A percentile compares a stretch with the other conserved stretches of the same genome.
Evolutionary conservation across 2,888 invertebrate genomes (phyloP).

Genomic region (Stenchaetothrips biformis): DNA sequence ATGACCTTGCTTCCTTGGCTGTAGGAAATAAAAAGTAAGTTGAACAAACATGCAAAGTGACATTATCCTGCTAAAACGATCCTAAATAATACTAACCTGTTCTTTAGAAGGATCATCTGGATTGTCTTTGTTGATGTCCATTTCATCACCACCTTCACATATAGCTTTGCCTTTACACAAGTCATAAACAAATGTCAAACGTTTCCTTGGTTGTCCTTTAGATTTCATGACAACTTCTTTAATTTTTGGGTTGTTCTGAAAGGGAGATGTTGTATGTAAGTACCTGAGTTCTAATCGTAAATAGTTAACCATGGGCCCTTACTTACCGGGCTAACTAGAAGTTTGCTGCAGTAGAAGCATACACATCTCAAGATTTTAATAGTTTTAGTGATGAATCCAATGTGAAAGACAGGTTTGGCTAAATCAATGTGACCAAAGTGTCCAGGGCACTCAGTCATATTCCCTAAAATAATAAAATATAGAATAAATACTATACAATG

Average conservation of each 20-base stretch:
- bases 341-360: constrained; percentile 97
- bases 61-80: background rate
- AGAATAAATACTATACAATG: background rate
- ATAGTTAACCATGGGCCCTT: constrained; percentile 38
- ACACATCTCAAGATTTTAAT: constrained; percentile 98
- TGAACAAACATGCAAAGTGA: background rate
- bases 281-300: background rate
- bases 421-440: constrained; percentile 99
- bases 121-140: constrained; percentile 77
- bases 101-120: constrained; percentile 41
- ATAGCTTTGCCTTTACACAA: constrained; percentile 96
- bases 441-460: constrained; percentile 98
- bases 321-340: constrained; percentile 90
- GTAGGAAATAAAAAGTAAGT: constrained; percentile 30
- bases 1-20: constrained; percentile 63
- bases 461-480: constrained; percentile 52
- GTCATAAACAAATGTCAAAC: constrained; percentile 93
- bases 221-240: constrained; percentile 93
- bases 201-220: constrained; percentile 91
- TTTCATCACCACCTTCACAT: constrained; percentile 98
- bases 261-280: constrained; percentile 38
- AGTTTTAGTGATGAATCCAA: constrained; percentile 94
- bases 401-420: constrained; percentile 97
- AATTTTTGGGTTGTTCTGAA: constrained; percentile 82
- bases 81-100: constrained; percentile 35